phyloP scores from a whole-genome alignment of 2,113 vertebrate genomes.

The Brienomyrus brachyistius region DNA sequence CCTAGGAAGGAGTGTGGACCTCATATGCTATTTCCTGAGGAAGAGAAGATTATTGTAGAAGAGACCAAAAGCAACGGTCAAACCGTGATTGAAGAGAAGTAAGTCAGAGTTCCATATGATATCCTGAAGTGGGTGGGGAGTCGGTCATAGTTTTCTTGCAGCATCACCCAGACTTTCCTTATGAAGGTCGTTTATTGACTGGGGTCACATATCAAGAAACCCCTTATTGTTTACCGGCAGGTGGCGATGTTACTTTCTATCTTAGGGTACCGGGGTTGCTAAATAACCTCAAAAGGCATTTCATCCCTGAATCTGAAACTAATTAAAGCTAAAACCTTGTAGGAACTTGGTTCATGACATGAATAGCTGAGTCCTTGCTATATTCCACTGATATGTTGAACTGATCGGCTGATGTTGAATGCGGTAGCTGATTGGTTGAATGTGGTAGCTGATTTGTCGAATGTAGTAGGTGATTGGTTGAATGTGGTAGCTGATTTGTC shows the following conservation, averaged over 20 bases:
- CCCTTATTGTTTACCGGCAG: neutral
- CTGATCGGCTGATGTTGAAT: neutral
- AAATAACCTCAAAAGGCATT: neutral
- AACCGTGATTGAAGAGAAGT: slow-evolving; percentile 96
- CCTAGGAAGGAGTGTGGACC: slow-evolving; percentile 77
- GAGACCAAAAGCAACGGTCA: slow-evolving; percentile 95
- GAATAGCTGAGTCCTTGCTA: neutral
- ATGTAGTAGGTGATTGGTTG: neutral
- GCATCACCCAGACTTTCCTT: neutral
- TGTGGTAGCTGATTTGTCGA: neutral
- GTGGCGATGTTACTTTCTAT: neutral
- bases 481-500: neutral
- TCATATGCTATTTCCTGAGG: slow-evolving; percentile 92
- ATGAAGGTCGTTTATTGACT: neutral
- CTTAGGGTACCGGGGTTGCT: neutral
- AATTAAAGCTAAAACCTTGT: neutral
- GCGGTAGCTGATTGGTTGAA: neutral
- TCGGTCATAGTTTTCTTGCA: neutral
- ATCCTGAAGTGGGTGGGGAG: neutral
- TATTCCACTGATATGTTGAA: neutral
- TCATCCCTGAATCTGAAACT: neutral
- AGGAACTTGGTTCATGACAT: neutral
- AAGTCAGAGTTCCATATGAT: slow-evolving; percentile 37
- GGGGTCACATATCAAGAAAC: neutral
- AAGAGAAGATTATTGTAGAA: slow-evolving; percentile 97